A percentile compares a stretch with the other conserved stretches of the same genome.
Evolutionary conservation across 2,797 vertebrate species (phyloP).

Genomic region (Eurystomus glaucurus): DNA sequence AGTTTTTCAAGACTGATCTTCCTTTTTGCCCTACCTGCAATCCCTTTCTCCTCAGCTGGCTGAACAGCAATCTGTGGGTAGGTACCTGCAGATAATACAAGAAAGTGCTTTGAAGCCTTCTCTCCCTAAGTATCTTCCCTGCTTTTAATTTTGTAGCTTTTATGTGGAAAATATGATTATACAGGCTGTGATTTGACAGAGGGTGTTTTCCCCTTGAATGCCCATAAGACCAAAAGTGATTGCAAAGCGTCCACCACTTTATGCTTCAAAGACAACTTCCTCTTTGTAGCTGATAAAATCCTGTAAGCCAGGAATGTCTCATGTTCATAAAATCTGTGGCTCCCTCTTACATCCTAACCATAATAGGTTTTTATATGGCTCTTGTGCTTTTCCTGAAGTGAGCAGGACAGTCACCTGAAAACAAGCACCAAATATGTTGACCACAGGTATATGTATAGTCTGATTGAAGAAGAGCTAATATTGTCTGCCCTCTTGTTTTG

Average conservation of each 20-base stretch:
- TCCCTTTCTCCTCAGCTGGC: not conserved
- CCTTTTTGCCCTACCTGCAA: not conserved
- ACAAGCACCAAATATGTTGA: not conserved
- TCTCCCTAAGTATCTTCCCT: not conserved
- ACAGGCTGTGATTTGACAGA: not conserved
- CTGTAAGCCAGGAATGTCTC: not conserved
- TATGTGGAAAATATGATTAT: slow-evolving; percentile 31
- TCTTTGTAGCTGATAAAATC: slow-evolving; percentile 25
- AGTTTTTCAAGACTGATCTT: not conserved
- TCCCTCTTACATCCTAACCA: not conserved
- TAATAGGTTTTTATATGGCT: not conserved
- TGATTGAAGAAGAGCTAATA: not conserved
- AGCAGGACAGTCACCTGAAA: not conserved
- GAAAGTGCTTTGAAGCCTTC: not conserved
- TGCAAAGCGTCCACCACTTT: not conserved
- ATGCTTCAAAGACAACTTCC: slow-evolving; percentile 37
- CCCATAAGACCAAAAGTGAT: not conserved
- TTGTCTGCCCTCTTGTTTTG: not conserved
- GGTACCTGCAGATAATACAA: not conserved
- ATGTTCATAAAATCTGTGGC: slow-evolving; percentile 15
- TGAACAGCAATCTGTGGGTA: not conserved
- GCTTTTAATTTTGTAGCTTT: slow-evolving; percentile 25
- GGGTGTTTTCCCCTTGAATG: slow-evolving; percentile 14
- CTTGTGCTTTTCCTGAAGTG: not conserved
- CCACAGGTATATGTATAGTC: not conserved